Evolutionary conservation across 2,113 vertebrate genomes (phyloP).

Genomic region (Indri indri): DNA sequence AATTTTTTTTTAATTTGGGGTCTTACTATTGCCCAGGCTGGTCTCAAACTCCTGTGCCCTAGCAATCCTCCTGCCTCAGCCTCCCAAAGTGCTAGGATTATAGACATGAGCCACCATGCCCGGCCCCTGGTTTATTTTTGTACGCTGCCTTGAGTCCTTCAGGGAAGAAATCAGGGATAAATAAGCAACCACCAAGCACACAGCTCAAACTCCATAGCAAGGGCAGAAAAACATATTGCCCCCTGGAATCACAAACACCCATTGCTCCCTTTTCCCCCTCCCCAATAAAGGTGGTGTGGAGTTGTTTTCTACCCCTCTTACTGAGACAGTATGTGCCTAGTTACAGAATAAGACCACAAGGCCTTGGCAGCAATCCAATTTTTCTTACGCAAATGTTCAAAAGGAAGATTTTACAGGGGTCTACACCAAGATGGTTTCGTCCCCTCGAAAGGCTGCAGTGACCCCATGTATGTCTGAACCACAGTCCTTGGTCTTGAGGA

Average conservation of each 20-base stretch:
- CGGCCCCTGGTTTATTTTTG: background rate
- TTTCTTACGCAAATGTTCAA: background rate
- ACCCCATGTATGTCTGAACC: background rate
- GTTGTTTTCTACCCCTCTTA: background rate
- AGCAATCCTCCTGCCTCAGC: too few relatives aligned
- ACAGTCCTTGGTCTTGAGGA: background rate
- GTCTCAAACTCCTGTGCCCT: too few relatives aligned
- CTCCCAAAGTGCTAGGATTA: too few relatives aligned
- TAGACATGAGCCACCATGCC: too few relatives aligned
- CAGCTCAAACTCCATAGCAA: background rate
- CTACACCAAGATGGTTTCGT: background rate
- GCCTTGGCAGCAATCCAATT: background rate
- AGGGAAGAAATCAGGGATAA: background rate
- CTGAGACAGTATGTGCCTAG: background rate
- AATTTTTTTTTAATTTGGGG: too few relatives aligned
- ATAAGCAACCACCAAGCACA: background rate
- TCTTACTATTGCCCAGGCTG: too few relatives aligned
- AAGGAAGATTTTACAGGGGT: background rate
- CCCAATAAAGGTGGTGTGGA: rapidly evolving
- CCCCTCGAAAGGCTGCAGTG: background rate
- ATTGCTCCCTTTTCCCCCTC: background rate
- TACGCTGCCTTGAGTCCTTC: rapidly evolving
- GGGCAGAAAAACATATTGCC: background rate
- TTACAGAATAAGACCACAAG: background rate
- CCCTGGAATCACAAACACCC: background rate